Conservation (phyloP, 2,888 invertebrate species). For the Pollenia amentaria region DNA sequence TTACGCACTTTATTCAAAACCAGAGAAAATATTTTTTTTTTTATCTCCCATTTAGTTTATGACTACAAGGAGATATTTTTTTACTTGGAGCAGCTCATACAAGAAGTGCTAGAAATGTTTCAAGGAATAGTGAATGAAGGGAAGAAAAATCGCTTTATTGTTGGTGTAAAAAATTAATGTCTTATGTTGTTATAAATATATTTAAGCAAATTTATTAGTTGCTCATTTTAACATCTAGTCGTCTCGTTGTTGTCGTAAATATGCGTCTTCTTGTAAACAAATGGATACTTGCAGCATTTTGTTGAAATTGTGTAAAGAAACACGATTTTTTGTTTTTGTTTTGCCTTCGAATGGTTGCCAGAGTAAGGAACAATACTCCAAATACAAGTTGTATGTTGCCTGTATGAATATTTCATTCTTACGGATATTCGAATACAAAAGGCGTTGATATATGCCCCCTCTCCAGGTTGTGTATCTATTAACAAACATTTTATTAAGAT, state of each 20-base stretch:
- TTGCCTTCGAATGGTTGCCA: slow-evolving; percentile 4
- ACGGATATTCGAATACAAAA: slow-evolving; percentile 47
- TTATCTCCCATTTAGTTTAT: slow-evolving; percentile 18
- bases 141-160: slow-evolving; percentile 53
- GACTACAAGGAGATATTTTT: slow-evolving; percentile 40
- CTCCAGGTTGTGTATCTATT: slow-evolving; percentile 67
- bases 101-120: neutral
- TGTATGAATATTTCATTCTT: slow-evolving; percentile 51
- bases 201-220: slow-evolving; percentile 73
- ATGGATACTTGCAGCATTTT: slow-evolving; percentile 59
- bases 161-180: slow-evolving; percentile 68
- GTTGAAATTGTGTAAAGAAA: slow-evolving; percentile 45
- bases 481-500: slow-evolving; percentile 74
- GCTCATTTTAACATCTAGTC: slow-evolving; percentile 61
- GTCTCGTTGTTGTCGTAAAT: slow-evolving; percentile 53
- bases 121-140: neutral
- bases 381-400: slow-evolving; percentile 5
- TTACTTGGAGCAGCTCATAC: slow-evolving; percentile 2
- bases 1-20: slow-evolving; percentile 53
- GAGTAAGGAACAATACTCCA: slow-evolving; percentile 18
- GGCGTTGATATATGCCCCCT: slow-evolving; percentile 73
- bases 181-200: slow-evolving; percentile 71
- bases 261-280: slow-evolving; percentile 40
- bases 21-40: slow-evolving; percentile 2
- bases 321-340: slow-evolving; percentile 28